Conservation (phyloP, 2,113 vertebrate species). For the Zosterops lateralis region DNA sequence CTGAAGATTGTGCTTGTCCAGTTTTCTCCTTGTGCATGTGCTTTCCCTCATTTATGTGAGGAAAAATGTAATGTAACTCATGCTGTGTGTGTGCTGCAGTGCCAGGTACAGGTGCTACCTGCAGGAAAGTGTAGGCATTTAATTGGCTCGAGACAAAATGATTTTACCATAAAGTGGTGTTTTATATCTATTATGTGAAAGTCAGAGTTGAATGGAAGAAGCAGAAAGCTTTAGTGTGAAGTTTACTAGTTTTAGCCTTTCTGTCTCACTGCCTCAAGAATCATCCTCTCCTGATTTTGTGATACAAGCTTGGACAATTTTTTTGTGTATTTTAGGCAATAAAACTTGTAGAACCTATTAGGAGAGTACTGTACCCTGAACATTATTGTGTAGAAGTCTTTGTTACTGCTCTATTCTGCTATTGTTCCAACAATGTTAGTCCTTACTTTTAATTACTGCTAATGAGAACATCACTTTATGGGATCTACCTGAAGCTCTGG, state of each 20-base stretch:
- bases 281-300: not conserved
- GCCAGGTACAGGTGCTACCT: fast-evolving
- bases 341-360: not conserved
- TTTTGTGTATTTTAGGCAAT: not conserved
- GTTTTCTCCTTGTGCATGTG: not conserved
- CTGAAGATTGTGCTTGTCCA: not conserved
- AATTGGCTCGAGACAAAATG: not conserved
- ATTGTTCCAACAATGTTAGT: not conserved
- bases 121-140: not conserved
- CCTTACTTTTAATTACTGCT: not conserved
- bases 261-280: not conserved
- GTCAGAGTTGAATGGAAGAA: not conserved
- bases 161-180: not conserved
- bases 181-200: not conserved
- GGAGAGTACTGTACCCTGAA: not conserved
- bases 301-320: not conserved
- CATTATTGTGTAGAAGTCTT: not conserved
- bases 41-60: not conserved
- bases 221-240: not conserved
- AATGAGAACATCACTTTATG: not conserved
- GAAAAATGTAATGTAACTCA: not conserved
- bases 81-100: not conserved
- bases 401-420: not conserved
- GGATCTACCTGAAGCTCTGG: not conserved
- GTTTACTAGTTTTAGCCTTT: not conserved